Percentiles rank a stretch among this genome's conserved stretches.
phyloP scores from a whole-genome alignment of 2,797 vertebrate species.

The Hippopotamyrus pictus region DNA sequence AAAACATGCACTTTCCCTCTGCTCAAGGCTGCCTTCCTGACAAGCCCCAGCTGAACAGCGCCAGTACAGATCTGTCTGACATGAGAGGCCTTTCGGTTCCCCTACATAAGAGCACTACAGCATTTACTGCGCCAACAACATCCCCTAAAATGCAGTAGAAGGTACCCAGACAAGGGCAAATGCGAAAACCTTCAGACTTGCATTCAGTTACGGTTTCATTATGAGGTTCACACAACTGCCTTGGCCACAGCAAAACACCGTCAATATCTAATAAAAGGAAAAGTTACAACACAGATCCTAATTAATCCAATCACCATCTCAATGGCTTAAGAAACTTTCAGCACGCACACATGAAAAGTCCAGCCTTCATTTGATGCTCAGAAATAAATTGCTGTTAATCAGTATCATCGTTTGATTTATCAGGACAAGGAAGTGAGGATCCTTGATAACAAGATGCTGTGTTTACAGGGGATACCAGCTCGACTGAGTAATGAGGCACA shows the following conservation, averaged over 20 bases:
- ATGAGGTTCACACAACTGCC: neutral
- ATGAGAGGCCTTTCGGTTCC: neutral
- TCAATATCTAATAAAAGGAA: neutral
- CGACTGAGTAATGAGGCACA: neutral
- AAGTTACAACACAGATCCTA: neutral
- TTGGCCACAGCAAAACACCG: neutral
- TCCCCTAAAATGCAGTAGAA: neutral
- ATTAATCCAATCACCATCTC: neutral
- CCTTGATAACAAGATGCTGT: neutral
- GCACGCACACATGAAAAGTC: neutral
- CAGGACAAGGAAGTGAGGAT: neutral
- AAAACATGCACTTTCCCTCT: neutral
- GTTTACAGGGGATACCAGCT: neutral
- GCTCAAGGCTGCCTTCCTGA: neutral
- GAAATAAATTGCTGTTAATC: constrained; percentile 1
- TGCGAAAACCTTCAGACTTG: neutral
- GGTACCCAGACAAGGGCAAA: neutral
- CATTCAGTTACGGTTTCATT: neutral
- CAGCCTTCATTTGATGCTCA: constrained; percentile 2
- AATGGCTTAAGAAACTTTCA: neutral
- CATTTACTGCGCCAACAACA: neutral
- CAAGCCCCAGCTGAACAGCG: neutral
- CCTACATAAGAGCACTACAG: neutral
- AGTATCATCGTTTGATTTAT: neutral
- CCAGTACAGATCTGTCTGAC: neutral